Evolutionary conservation across 2,888 invertebrate genomes (phyloP), one percentile per base, ranked within the genome.

Genomic region (Acrocyrtus sp.): DNA sequence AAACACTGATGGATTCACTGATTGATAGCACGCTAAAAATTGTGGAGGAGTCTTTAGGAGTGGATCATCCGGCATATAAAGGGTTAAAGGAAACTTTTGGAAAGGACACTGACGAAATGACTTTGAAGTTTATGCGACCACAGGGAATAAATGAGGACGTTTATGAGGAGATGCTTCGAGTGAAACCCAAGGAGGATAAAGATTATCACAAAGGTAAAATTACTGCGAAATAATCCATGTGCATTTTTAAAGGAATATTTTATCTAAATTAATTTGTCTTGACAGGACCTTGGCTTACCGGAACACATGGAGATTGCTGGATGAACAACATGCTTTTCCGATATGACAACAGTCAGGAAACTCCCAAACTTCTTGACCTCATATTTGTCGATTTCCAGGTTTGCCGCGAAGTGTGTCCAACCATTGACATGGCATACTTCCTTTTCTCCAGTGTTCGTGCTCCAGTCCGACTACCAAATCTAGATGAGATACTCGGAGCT

Each of bases 361-460:
- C 29, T 5, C 17, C 1, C 2, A 57, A 45, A 17, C 67, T 69
- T 3, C 60, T 53, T 0, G 60, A 68, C 45, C 67, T 72, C 24
- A 62, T 69, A 12, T 65, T 80, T 4, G 61, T 80, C 8, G 80
- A 80, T 61, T 74, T 78, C 17, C 80, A 78, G 58, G 41, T 75
- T 0, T 47, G 24, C 15, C 48, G 62, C 4, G 77, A 75, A 17
- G 45, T 62, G 4, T 76, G 76, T 41, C 74, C 73, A 3, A 53
- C 75, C 24, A 24, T 61, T 17, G 80, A 80, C 47, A 12, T 80
- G 4, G 60, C 29, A 47, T 76, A 78, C 56, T 72, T 76, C 17
- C 24, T 80, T 4, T 72, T 72, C 58, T 70, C 72, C 22, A 75
- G 76, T 45, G 65, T 77, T 0, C 43, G 60, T 4, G 10, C 21